These are phyloP conservation scores for Coelogynopora nodosa DNA, from an alignment of 2,888 invertebrate species.

Conservation along the genomic window DNA sequence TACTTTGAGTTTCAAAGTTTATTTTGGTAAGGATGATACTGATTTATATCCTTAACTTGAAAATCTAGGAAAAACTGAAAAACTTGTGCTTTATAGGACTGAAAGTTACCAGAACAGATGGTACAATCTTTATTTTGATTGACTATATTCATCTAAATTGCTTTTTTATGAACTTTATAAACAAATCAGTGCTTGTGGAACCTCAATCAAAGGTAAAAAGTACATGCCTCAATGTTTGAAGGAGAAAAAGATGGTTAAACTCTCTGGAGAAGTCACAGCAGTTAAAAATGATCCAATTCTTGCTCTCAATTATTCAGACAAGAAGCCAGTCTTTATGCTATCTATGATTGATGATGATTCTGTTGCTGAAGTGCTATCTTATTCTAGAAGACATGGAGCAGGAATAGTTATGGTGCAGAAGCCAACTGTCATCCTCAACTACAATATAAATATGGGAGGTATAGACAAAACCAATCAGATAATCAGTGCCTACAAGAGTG, in stretches of 20 bases:
- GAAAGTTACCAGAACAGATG: background rate
- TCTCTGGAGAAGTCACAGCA: background rate
- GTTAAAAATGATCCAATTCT: background rate
- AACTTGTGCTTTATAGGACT: background rate
- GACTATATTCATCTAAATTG: background rate
- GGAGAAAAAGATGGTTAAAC: background rate
- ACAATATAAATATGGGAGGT: constrained; percentile 35
- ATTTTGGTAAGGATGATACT: constrained; percentile 2
- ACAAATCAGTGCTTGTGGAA: constrained; percentile 18
- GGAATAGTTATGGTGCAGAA: constrained; percentile 27
- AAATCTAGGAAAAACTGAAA: background rate
- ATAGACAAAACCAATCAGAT: constrained; percentile 37
- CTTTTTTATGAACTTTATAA: background rate
- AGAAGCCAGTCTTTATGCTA: background rate
- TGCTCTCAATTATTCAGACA: constrained; percentile 6
- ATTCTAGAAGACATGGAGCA: too few species aligned
- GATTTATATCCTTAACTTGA: background rate
- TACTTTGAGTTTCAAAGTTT: background rate
- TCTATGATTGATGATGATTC: background rate
- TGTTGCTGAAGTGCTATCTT: background rate
- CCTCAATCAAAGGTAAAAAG: background rate
- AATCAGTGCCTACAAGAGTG: background rate
- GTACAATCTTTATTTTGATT: constrained; percentile 28
- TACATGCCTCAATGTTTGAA: background rate
- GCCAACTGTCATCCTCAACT: constrained; percentile 5